These are phyloP conservation scores for Marisa cornuarietis DNA, from an alignment of 1,140 invertebrate genomes.

Conservation along the genomic window DNA sequence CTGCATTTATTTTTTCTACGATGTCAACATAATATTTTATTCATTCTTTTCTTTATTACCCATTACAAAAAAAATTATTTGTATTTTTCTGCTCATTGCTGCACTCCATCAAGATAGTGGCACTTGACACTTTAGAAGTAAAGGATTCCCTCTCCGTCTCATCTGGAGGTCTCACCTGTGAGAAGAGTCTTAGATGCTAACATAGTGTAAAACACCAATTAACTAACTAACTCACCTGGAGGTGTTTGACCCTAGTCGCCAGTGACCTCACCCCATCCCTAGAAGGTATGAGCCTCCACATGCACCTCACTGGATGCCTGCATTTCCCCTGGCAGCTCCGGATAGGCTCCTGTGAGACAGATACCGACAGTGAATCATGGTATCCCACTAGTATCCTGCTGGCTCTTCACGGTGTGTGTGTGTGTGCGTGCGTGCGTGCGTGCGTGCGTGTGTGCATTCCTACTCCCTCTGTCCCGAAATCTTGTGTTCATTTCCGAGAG, in stretches of 20 bases:
- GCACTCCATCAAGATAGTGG: too few species aligned
- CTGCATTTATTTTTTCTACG: too few species aligned
- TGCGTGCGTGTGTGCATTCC: too few species aligned
- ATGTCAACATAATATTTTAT: too few species aligned
- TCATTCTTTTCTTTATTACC: too few species aligned
- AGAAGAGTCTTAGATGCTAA: neutral
- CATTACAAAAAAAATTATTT: too few species aligned
- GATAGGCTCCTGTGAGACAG: constrained; percentile 12
- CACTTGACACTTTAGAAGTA: too few species aligned
- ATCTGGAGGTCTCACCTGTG: neutral
- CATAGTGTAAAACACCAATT: neutral
- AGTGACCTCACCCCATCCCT: neutral
- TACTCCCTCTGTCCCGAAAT: neutral
- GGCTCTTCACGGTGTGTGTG: neutral
- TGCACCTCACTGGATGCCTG: constrained; percentile 1
- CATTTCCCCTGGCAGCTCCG: constrained; percentile 8
- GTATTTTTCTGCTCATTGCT: too few species aligned
- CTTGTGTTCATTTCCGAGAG: too few species aligned
- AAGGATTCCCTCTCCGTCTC: too few species aligned
- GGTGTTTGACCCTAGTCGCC: neutral
- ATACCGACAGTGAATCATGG: neutral
- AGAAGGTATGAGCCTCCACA: constrained; percentile 20
- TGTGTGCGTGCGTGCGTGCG: too few species aligned
- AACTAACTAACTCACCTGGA: too few species aligned
- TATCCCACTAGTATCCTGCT: neutral